phyloP scores from a whole-genome alignment of 2,888 invertebrate species.

The Ligdia adustata region DNA sequence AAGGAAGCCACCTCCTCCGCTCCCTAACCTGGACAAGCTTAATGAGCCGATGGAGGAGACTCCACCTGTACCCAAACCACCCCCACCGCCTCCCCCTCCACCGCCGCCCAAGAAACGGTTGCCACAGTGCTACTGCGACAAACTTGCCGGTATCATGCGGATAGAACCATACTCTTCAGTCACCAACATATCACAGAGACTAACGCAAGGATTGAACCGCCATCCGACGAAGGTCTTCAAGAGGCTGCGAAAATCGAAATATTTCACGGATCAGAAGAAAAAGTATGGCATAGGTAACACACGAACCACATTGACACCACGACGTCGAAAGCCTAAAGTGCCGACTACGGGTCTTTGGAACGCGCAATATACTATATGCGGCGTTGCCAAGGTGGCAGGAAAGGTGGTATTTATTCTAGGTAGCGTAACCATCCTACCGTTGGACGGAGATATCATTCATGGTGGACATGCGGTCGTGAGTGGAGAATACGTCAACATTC shows the following conservation, averaged over 20 bases:
- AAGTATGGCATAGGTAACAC: slow-evolving; percentile 52
- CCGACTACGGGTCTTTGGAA: slow-evolving; percentile 61
- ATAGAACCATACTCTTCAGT: slow-evolving; percentile 48
- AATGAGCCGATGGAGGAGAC: slow-evolving; percentile 67
- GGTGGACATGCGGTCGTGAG: slow-evolving; percentile 56
- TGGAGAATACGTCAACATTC: slow-evolving; percentile 56
- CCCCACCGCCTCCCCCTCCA: slow-evolving; percentile 61
- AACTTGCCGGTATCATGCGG: slow-evolving; percentile 57
- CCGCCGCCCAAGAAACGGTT: slow-evolving; percentile 68
- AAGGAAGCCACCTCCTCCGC: slow-evolving; percentile 50
- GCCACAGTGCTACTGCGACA: slow-evolving; percentile 57
- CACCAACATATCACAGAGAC: slow-evolving; percentile 43
- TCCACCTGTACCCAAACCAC: slow-evolving; percentile 50
- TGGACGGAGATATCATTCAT: slow-evolving; percentile 65
- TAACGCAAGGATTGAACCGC: slow-evolving; percentile 30
- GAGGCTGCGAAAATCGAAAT: slow-evolving; percentile 47
- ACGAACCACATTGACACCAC: slow-evolving; percentile 31
- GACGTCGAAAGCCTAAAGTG: slow-evolving; percentile 49
- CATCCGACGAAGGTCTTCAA: slow-evolving; percentile 11
- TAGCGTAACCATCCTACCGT: slow-evolving; percentile 54
- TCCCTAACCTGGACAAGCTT: slow-evolving; percentile 65
- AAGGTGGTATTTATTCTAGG: slow-evolving; percentile 59
- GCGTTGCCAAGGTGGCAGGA: slow-evolving; percentile 56
- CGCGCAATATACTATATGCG: slow-evolving; percentile 62
- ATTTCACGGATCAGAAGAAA: slow-evolving; percentile 55